Percentiles rank a stretch among this genome's conserved stretches.
Conservation (phyloP, 1,140 invertebrate genomes). For the Drosophila varians region DNA sequence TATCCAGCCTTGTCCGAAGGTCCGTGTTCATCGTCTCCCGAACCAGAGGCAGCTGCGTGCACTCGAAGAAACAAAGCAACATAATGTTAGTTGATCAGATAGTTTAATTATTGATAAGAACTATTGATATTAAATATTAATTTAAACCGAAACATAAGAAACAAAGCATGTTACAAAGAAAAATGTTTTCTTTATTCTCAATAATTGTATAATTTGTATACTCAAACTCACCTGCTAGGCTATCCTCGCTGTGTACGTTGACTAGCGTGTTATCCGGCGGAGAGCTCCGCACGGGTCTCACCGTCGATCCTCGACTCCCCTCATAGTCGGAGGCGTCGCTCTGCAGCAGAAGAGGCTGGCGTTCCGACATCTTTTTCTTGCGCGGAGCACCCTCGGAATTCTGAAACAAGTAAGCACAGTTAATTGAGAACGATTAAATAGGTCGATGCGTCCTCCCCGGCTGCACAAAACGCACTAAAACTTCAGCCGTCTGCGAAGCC, state of each 20-base stretch:
- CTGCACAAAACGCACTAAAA: constrained; percentile 52
- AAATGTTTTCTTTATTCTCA: background rate
- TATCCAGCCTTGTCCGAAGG: constrained; percentile 80
- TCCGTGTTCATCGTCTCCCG: constrained; percentile 49
- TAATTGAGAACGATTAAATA: background rate
- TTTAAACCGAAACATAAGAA: background rate
- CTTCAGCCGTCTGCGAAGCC: constrained; percentile 20
- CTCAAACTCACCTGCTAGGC: constrained; percentile 66
- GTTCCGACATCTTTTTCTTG: constrained; percentile 83
- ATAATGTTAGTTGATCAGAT: background rate
- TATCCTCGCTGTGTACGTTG: constrained; percentile 80
- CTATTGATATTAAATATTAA: background rate
- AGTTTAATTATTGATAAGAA: background rate
- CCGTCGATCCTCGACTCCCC: constrained; percentile 41
- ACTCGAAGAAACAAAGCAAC: constrained; percentile 39
- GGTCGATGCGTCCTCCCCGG: constrained; percentile 27
- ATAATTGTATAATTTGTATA: background rate
- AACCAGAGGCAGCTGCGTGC: constrained; percentile 60
- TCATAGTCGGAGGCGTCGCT: constrained; percentile 63
- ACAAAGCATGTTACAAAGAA: background rate
- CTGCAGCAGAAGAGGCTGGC: constrained; percentile 83
- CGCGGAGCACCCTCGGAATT: constrained; percentile 52
- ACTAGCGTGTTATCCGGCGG: constrained; percentile 83
- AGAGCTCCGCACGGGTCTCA: constrained; percentile 72
- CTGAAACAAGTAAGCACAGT: constrained; percentile 20